A percentile compares a stretch with the other conserved stretches of the same genome.
These are phyloP conservation scores for Mycteria americana DNA, from an alignment of 2,797 vertebrate species.

Conservation along the genomic window DNA sequence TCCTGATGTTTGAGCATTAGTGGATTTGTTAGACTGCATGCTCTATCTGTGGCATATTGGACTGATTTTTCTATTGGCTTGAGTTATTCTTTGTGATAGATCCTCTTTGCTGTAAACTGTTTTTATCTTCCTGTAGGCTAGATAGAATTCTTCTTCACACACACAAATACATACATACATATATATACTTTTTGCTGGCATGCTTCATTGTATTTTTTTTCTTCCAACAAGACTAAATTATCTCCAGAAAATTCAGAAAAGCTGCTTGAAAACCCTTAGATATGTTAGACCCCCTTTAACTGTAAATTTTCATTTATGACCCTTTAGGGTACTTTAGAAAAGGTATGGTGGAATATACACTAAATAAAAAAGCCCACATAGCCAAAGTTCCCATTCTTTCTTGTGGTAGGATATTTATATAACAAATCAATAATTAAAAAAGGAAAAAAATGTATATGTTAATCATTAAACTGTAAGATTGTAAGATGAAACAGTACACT, in stretches of 20 bases:
- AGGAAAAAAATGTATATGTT: not conserved
- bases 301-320: not conserved
- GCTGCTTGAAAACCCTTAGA: not conserved
- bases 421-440: not conserved
- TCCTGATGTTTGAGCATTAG: not conserved
- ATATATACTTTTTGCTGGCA: not conserved
- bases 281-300: not conserved
- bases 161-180: not conserved
- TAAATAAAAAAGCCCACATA: not conserved
- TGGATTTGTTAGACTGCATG: not conserved
- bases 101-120: not conserved
- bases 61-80: conserved; percentile 19
- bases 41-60: not conserved
- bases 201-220: not conserved
- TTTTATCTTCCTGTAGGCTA: conserved; percentile 26
- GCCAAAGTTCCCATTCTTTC: not conserved
- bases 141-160: not conserved
- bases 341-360: not conserved
- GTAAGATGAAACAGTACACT: not conserved
- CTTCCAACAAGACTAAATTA: not conserved
- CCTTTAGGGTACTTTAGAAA: not conserved
- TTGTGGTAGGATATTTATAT: not conserved
- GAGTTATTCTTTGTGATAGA: conserved; percentile 25
- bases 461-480: not conserved
- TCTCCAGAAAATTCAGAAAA: conserved; percentile 12